A percentile compares a stretch with the other conserved stretches of the same genome.
Conservation (phyloP, 2,888 invertebrate genomes). For the Portevinia maculata region DNA sequence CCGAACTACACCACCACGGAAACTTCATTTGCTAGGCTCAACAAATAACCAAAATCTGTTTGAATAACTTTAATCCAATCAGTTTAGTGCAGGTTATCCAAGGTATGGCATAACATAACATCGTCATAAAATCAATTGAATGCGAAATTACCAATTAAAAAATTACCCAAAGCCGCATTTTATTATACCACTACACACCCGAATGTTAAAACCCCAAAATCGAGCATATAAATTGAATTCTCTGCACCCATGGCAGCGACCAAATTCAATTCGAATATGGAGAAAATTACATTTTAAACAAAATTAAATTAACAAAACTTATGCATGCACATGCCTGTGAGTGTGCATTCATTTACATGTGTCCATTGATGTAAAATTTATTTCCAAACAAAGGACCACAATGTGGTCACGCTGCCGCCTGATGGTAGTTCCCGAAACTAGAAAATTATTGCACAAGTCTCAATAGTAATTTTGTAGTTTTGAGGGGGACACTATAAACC, state of each 20-base stretch:
- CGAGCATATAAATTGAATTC: conserved; percentile 63
- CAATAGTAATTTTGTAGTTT: conserved; percentile 44
- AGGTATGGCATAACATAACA: background rate
- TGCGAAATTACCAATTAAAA: conserved; percentile 62
- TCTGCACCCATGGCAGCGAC: background rate
- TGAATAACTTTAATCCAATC: no score
- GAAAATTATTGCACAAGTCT: conserved; percentile 62
- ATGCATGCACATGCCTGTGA: background rate
- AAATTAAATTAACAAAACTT: conserved; percentile 44
- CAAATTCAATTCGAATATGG: background rate
- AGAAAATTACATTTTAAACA: conserved; percentile 45
- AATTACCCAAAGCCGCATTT: conserved; percentile 25
- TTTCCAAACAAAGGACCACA: conserved; percentile 65
- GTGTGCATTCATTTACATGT: background rate
- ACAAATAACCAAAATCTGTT: no score
- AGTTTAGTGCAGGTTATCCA: no score
- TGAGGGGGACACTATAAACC: conserved; percentile 4
- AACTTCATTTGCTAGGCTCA: no score
- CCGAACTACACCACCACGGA: no score
- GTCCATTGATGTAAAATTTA: conserved; percentile 67
- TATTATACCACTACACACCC: conserved; percentile 2
- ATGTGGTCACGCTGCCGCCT: conserved; percentile 65
- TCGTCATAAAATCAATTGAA: conserved; percentile 57
- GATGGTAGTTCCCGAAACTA: conserved; percentile 60
- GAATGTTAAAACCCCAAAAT: conserved; percentile 32